Evolutionary conservation across 2,113 vertebrate species (phyloP).

Genomic region (Gallinago jamesoni): DNA sequence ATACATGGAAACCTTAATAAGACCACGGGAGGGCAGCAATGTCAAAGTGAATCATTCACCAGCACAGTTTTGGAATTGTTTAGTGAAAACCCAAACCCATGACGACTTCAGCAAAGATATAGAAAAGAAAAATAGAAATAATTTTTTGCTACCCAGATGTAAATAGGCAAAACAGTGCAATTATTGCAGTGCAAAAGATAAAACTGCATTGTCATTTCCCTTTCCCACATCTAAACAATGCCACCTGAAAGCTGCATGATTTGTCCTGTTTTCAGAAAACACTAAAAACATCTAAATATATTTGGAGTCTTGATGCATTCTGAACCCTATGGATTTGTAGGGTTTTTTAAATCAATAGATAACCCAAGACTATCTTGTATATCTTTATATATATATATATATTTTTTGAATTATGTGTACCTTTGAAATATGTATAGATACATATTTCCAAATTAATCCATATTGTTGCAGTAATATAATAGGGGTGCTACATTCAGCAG

Average conservation of each 20-base stretch:
- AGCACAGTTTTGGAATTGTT: accelerated
- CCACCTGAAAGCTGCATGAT: neutral
- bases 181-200: neutral
- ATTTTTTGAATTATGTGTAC: neutral
- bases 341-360: neutral
- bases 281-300: neutral
- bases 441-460: neutral
- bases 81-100: accelerated
- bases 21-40: conserved; percentile 57
- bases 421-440: neutral
- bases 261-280: neutral
- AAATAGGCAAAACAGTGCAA: neutral
- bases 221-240: neutral
- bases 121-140: neutral
- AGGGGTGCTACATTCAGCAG: accelerated
- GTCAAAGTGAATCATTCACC: neutral
- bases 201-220: neutral
- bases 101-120: neutral
- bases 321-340: neutral
- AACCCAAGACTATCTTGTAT: neutral
- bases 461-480: neutral
- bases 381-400: neutral
- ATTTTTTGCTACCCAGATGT: neutral
- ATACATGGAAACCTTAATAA: neutral
- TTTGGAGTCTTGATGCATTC: neutral